A percentile compares a stretch with the other conserved stretches of the same genome.
Evolutionary conservation across 2,888 invertebrate species (phyloP).

Genomic region (Artemia sp.): DNA sequence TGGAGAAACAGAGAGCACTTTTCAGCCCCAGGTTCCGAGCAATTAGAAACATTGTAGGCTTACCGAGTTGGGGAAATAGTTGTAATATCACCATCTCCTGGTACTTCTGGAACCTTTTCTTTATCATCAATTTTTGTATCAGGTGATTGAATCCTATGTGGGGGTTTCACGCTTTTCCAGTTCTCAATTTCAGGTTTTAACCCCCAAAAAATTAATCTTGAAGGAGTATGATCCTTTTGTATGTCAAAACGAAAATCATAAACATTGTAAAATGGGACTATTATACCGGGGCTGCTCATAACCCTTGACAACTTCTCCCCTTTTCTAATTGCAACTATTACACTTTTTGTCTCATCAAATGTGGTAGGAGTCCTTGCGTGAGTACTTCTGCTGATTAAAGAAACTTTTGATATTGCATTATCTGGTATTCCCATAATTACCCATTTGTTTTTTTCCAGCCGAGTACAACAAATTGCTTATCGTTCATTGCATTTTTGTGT

Average conservation of each 20-base stretch:
- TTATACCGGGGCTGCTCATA: too few relatives aligned
- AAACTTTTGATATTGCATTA: too few relatives aligned
- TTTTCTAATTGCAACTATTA: background rate
- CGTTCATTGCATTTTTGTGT: background rate
- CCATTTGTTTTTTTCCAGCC: too few relatives aligned
- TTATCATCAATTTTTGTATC: background rate
- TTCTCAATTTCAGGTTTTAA: background rate
- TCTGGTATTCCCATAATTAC: too few relatives aligned
- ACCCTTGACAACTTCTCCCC: background rate
- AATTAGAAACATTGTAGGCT: background rate
- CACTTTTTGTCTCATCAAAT: too few relatives aligned
- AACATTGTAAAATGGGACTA: too few relatives aligned
- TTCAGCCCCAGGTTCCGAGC: background rate
- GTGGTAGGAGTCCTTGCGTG: too few relatives aligned
- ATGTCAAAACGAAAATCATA: too few relatives aligned
- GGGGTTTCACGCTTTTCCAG: background rate
- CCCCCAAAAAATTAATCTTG: too few relatives aligned
- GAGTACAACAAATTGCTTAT: background rate
- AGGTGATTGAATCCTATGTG: background rate
- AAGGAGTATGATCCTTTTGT: too few relatives aligned
- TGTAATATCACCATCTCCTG: background rate
- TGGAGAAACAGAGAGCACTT: background rate
- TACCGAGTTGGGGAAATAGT: background rate
- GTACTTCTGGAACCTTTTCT: background rate
- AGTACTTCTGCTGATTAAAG: too few relatives aligned